Conservation (phyloP, 2,888 invertebrate genomes). For the Carpatolechia fugitivella region DNA sequence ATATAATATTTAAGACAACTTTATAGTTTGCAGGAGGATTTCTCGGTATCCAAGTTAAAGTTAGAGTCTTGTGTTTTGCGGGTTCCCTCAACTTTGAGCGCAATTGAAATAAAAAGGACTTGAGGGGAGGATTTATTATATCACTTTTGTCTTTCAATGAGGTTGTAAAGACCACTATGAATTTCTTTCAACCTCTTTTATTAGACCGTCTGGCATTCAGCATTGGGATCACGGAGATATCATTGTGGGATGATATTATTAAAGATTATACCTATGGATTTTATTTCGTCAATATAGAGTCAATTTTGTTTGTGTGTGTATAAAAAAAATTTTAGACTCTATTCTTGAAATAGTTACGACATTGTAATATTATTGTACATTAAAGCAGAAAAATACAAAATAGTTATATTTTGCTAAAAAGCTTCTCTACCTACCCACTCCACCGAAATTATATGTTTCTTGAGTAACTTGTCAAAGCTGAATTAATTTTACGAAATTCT, state of each 20-base stretch:
- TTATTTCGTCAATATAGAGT: too few relatives aligned
- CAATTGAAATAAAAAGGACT: constrained; percentile 13
- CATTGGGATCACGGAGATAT: constrained; percentile 2
- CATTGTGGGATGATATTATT: background rate
- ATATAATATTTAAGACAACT: background rate
- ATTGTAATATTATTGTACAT: too few relatives aligned
- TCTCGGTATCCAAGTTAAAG: constrained; percentile 7
- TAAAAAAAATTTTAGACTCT: too few relatives aligned
- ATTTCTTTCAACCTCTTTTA: constrained; percentile 10
- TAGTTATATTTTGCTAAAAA: background rate
- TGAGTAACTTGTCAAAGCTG: background rate
- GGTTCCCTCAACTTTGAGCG: constrained; percentile 5
- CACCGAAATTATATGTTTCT: background rate
- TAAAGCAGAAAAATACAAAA: too few relatives aligned
- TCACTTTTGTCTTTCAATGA: constrained; percentile 18
- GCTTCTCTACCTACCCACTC: background rate
- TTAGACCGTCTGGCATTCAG: constrained; percentile 1
- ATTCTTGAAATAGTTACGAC: too few relatives aligned
- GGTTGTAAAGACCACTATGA: constrained; percentile 13
- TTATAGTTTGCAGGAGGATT: constrained; percentile 7
- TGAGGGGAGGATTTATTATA: constrained; percentile 20
- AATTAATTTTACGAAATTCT: background rate
- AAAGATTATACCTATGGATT: too few relatives aligned
- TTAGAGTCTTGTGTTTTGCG: constrained; percentile 9
- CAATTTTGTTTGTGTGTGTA: too few relatives aligned